Evolutionary conservation across 2,797 vertebrate species (phyloP).

Genomic region (Ctenosaura bakeri): DNA sequence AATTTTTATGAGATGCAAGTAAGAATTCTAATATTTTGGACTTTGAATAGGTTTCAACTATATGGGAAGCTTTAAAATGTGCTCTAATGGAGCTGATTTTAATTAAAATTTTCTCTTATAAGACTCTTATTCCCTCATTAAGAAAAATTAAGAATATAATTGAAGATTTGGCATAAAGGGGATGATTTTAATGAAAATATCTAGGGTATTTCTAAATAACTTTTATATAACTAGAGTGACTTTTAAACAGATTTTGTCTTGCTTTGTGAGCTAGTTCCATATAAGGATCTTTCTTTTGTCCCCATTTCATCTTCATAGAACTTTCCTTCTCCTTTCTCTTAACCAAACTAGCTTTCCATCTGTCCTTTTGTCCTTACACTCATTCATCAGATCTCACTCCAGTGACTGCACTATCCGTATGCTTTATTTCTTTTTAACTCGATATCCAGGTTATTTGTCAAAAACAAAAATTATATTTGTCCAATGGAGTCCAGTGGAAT

Average conservation of each 20-base stretch:
- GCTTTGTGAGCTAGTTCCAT: slow-evolving; percentile 47
- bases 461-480: neutral
- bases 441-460: neutral
- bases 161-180: slow-evolving; percentile 36
- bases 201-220: slow-evolving; percentile 34
- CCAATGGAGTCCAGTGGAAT: neutral
- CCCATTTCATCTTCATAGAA: neutral
- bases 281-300: neutral
- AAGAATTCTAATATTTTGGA: slow-evolving; percentile 54
- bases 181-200: slow-evolving; percentile 34
- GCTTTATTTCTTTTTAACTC: neutral
- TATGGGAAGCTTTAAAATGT: slow-evolving; percentile 45
- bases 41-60: slow-evolving; percentile 65
- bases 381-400: neutral
- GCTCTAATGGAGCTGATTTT: slow-evolving; percentile 68
- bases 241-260: slow-evolving; percentile 34
- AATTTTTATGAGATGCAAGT: slow-evolving; percentile 59
- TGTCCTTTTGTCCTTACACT: neutral
- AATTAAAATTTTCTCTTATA: slow-evolving; percentile 70
- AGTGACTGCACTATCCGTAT: neutral
- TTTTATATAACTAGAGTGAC: slow-evolving; percentile 27
- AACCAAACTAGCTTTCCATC: neutral
- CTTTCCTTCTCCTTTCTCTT: neutral
- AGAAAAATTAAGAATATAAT: slow-evolving; percentile 42
- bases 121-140: slow-evolving; percentile 23